phyloP scores from a whole-genome alignment of 2,113 vertebrate species.

The Protobothrops flavoviridis region DNA sequence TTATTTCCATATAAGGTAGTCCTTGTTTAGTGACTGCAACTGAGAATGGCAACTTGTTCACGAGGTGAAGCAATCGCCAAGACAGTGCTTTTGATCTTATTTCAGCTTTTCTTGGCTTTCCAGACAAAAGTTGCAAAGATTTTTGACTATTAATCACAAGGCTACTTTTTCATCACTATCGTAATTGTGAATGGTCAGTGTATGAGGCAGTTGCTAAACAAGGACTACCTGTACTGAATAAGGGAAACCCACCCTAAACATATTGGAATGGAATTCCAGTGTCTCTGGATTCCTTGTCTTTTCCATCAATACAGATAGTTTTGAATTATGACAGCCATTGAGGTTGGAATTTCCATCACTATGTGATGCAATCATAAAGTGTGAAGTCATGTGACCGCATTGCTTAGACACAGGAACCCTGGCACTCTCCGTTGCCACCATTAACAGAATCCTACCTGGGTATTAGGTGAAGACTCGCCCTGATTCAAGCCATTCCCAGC shows the following conservation, averaged over 20 bases:
- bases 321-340: background rate
- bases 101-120: background rate
- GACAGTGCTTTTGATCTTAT: background rate
- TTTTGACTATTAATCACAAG: background rate
- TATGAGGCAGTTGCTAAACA: background rate
- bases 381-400: background rate
- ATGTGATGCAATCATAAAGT: background rate
- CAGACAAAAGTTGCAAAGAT: background rate
- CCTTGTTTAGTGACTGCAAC: background rate
- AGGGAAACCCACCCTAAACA: background rate
- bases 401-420: background rate
- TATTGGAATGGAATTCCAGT: background rate
- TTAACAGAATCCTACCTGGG: background rate
- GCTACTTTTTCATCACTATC: background rate
- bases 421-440: background rate
- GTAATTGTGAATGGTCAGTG: background rate
- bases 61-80: background rate
- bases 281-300: background rate
- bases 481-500: background rate
- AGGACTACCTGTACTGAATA: background rate
- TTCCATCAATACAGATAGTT: background rate
- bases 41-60: background rate
- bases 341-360: background rate
- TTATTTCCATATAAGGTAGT: background rate
- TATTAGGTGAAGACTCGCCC: background rate